Base-by-base conservation (phyloP, 2,797 vertebrate genomes). In the Sitta carolinensis region DNA sequence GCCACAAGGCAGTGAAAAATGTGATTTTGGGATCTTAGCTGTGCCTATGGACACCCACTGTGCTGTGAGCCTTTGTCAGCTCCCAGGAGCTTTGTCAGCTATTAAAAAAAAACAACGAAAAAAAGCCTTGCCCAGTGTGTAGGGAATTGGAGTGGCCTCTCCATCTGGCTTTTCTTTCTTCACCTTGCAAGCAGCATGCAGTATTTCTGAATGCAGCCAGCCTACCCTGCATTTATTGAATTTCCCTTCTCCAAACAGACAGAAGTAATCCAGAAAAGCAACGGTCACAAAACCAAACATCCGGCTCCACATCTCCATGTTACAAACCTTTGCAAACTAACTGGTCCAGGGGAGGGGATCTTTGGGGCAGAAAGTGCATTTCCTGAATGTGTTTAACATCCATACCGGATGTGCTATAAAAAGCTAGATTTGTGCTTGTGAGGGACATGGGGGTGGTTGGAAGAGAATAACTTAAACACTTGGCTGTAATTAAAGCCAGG, bases 341-440 rank as follows among this genome's bases (percentile, higher is more conserved):
- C 79, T 94, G 94, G 90, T 93, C 91, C 83, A 59, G 84, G 94
- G 93, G 75, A 97, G 84, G 94, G 94, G 89, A 93, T 95, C 84
- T 96, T 97, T 97, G 92, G 94, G 95, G 92, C 97, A 94, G 94
- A 97, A 96, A 97, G 91, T 97, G 96, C 95, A 97, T 98, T 98
- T 98, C 97, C 96, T 96, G 95, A 50, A 64, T 94, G 95, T 90
- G 84, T 97, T 97, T 97, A 97, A 96, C 96, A 96, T 97, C 92
- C 94, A 83, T 72, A 81, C 87, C 91, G 91, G 95, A 96, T 93
- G 70, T 82, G 67, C 97, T 98, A 97, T 97, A 98, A 97, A 98
- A 98, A 98, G 95, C 90, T 70, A 29, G 66, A 93, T 97, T 95
- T 97, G 89, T 91, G 89, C 94, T 91, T 72, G 63, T 38, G 42